Evolutionary conservation across 2,113 vertebrate genomes (phyloP).

Genomic region (Smithornis capensis): DNA sequence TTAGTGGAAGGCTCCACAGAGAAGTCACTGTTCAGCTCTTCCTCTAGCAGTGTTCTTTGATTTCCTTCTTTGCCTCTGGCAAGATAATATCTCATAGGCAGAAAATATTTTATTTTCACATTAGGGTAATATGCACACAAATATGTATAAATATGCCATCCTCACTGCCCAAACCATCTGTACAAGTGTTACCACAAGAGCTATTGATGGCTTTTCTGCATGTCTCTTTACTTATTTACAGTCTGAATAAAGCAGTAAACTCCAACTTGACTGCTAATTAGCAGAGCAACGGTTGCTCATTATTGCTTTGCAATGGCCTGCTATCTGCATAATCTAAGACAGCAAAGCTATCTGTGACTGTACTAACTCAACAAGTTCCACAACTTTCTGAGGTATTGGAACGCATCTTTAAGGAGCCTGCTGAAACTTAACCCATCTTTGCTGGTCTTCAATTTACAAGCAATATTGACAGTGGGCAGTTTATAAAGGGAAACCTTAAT

Average conservation of each 20-base stretch:
- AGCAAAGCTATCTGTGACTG: background rate
- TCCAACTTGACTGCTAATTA: background rate
- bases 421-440: background rate
- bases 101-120: slow-evolving; percentile 17
- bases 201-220: background rate
- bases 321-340: background rate
- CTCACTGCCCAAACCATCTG: background rate
- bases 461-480: background rate
- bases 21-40: background rate
- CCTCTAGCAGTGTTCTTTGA: background rate
- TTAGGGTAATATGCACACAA: background rate
- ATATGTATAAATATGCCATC: slow-evolving; percentile 16
- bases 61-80: background rate
- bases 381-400: background rate
- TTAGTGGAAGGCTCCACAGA: background rate
- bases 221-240: slow-evolving; percentile 6
- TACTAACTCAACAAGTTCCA: background rate
- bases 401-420: background rate
- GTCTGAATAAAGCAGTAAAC: background rate
- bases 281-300: background rate
- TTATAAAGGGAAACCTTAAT: background rate
- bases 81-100: background rate
- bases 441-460: background rate
- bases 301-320: background rate
- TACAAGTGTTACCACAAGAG: background rate